Percentiles rank a stretch among this genome's conserved stretches.
phyloP scores from a whole-genome alignment of 2,113 vertebrate species.

The Ceuthmochares aereus region DNA sequence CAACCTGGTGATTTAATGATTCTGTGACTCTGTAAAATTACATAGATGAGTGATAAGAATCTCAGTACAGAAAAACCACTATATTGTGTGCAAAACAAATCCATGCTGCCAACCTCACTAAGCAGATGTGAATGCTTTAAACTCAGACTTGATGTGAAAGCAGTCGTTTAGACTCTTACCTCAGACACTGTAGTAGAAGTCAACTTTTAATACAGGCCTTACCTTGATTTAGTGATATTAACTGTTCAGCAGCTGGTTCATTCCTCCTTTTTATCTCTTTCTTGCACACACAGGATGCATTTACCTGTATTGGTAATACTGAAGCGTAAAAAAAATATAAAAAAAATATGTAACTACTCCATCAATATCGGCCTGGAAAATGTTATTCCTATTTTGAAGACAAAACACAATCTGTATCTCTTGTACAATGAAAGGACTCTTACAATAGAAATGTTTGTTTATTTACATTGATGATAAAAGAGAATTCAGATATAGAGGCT shows the following conservation, averaged over 20 bases:
- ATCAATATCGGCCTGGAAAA: neutral
- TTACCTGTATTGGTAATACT: neutral
- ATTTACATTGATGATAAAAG: neutral
- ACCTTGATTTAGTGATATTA: neutral
- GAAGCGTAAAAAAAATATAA: neutral
- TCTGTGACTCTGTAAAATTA: too few relatives aligned
- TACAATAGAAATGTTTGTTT: neutral
- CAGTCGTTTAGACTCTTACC: neutral
- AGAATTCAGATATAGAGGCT: neutral
- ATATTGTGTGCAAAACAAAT: neutral
- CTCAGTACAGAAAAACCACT: rapidly evolving
- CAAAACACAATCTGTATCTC: neutral
- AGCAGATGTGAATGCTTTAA: neutral
- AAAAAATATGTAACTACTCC: neutral
- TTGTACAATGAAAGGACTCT: neutral
- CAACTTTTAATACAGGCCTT: neutral
- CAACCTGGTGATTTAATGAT: too few relatives aligned
- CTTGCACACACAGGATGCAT: neutral
- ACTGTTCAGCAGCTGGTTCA: neutral
- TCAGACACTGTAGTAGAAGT: neutral
- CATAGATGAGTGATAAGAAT: neutral
- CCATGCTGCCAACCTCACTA: neutral
- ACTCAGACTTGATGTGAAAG: neutral
- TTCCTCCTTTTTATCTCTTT: neutral
- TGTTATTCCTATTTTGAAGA: neutral